Evolutionary conservation across 1,140 invertebrate genomes (phyloP), one percentile per base, ranked within the genome.

Genomic region (Drosophila melanica): DNA sequence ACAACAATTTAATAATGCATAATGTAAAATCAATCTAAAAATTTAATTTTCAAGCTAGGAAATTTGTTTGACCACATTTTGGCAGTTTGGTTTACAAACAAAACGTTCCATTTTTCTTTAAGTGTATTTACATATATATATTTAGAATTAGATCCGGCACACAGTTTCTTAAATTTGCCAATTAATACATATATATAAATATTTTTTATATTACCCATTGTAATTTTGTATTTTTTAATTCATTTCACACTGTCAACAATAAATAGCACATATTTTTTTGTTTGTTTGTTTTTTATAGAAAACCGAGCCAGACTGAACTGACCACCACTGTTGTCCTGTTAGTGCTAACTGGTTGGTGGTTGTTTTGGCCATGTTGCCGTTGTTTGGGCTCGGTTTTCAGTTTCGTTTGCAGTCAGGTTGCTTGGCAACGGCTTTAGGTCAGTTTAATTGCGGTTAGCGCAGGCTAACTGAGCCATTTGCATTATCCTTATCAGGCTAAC

Each of bases 371-470:
- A 86, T 57, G 71, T 85, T 84, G 66, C 27, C 37, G n/a, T 1
- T 45, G 55, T 33, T 63, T 59, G 16, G 33, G 51, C 78, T 58
- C 62, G 35, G 33, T 47, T 76, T 71, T 76, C 59, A 48, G 70
- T 54, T 51, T 14, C 42, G 23, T 53, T 53, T 35, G n/a, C 9
- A 11, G 8, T 20, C 27, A 2, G 20, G 77, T 79, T 68, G 27
- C 84, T 44, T 11, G 62, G 75, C 68, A 82, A 86, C 82, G 75
- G 84, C 82, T 86, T 77, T 86, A 58, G 82, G 82, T 86, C 82
- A 86, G 79, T 63, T 78, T 82, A 76, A 82, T 87, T 86, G 84
- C 65, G 82, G 82, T 89, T 79, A 66, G 54, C 54, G 16, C 35
- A 47, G n/a, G 75, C 42, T 78, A 78, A 81, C 69, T 73, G 45